A percentile compares a stretch with the other conserved stretches of the same genome.
Conservation (phyloP, 2,797 vertebrate genomes). For the Falco novaeseelandiae region DNA sequence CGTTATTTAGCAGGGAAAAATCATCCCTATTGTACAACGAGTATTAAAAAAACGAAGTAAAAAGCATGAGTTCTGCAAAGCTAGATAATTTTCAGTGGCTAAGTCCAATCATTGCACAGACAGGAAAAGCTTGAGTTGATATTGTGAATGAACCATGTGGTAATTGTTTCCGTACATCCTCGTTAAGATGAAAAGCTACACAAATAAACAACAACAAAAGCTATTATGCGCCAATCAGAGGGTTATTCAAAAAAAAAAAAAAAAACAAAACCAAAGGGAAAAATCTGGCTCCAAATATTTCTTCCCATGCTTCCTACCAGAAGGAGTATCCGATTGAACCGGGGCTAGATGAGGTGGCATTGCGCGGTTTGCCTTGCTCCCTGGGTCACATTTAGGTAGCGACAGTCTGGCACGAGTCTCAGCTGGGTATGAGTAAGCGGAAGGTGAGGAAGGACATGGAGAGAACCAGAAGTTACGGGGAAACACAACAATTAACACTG, state of each 20-base stretch:
- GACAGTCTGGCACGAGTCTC: neutral
- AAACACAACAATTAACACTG: neutral
- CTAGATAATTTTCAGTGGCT: conserved; percentile 11
- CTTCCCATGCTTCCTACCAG: conserved; percentile 19
- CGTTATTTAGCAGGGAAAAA: neutral
- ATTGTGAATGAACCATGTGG: conserved; percentile 60
- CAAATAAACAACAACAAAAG: conserved; percentile 70
- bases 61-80: neutral
- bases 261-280: neutral
- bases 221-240: neutral
- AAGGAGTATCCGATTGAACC: neutral
- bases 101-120: neutral
- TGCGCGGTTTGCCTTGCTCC: neutral
- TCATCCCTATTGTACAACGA: neutral
- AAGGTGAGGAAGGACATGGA: conserved; percentile 63
- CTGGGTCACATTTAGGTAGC: neutral
- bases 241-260: neutral
- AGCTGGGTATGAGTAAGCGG: conserved; percentile 44
- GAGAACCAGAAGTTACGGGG: conserved; percentile 13
- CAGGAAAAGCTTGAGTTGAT: conserved; percentile 55
- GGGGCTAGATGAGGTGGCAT: neutral
- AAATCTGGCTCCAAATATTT: neutral
- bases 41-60: neutral
- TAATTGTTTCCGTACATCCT: conserved; percentile 66
- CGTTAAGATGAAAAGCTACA: conserved; percentile 56